Evolutionary conservation across 2,113 vertebrate species (phyloP).

Genomic region (Bubalus kerabau): DNA sequence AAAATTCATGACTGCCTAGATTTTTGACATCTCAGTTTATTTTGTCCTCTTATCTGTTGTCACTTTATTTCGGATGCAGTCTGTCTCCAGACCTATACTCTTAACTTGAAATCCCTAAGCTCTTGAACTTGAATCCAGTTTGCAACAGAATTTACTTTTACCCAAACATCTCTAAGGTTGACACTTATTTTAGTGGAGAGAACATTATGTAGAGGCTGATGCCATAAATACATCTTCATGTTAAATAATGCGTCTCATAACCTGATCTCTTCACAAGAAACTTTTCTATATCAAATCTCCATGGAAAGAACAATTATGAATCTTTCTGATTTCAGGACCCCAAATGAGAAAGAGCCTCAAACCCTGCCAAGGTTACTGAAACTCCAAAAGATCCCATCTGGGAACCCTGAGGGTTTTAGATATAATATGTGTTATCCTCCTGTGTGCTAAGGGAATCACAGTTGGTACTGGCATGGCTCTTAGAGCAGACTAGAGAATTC

Average conservation of each 20-base stretch:
- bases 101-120: background rate
- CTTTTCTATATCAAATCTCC: background rate
- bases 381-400: slow-evolving; percentile 27
- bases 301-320: background rate
- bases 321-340: background rate
- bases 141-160: background rate
- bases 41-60: background rate
- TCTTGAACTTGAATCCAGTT: background rate
- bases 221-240: background rate
- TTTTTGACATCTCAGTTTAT: background rate
- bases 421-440: background rate
- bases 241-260: background rate
- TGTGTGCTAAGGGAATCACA: background rate
- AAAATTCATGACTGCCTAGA: background rate
- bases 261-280: background rate
- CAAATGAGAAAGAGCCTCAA: background rate
- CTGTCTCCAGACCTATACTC: background rate
- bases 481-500: background rate
- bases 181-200: background rate
- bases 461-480: background rate
- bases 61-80: background rate
- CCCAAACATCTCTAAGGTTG: background rate
- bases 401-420: background rate
- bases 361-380: background rate
- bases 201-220: background rate